These are phyloP conservation scores for Adelosebastes latens DNA, from an alignment of 2,797 vertebrate species.

Conservation along the genomic window DNA sequence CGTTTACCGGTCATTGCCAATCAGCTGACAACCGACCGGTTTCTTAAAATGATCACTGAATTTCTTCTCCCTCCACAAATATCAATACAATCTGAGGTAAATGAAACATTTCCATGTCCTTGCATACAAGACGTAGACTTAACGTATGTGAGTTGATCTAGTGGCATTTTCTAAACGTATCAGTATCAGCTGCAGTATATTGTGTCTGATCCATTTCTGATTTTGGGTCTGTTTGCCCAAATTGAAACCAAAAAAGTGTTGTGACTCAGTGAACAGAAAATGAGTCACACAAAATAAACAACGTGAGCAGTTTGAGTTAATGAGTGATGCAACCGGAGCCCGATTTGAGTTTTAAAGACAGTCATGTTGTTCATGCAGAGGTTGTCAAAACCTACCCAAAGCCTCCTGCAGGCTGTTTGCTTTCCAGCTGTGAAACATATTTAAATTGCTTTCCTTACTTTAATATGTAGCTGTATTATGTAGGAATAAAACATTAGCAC, in stretches of 20 bases:
- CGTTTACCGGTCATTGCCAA: neutral
- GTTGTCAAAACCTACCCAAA: constrained; percentile 6
- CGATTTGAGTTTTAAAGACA: neutral
- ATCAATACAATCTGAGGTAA: fast-evolving
- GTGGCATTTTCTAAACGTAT: too few species aligned
- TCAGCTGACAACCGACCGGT: too few species aligned
- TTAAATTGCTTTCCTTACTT: neutral
- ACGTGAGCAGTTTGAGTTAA: neutral
- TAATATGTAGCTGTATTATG: neutral
- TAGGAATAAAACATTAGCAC: neutral
- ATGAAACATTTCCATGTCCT: neutral
- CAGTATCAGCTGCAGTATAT: neutral
- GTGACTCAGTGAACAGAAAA: neutral
- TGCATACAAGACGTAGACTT: neutral
- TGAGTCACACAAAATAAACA: neutral
- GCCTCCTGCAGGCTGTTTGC: constrained; percentile 14
- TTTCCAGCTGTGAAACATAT: neutral
- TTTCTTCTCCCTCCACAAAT: too few species aligned
- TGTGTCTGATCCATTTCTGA: neutral
- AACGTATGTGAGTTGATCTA: neutral
- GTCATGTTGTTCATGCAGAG: neutral
- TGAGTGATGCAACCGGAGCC: neutral
- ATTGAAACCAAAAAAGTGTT: neutral
- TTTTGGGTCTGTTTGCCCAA: neutral
- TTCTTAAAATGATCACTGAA: too few species aligned